Evolutionary conservation across 2,113 vertebrate genomes (phyloP).

Genomic region (Phylloscopus trochiloides): DNA sequence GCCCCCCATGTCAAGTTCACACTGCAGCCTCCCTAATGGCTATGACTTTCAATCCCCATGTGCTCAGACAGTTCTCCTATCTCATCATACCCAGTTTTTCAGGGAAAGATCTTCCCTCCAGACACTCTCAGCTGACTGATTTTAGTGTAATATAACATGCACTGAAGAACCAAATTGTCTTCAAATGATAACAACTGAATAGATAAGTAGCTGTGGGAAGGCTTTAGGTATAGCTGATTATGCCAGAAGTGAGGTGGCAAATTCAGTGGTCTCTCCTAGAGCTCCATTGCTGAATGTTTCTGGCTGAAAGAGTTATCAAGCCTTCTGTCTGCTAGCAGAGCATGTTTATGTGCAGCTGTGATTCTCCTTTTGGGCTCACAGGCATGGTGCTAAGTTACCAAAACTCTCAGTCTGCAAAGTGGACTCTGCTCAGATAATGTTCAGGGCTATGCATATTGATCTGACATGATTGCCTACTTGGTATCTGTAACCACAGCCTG

Average conservation of each 20-base stretch:
- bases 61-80: not conserved
- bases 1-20: accelerated
- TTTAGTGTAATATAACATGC: not conserved
- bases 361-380: not conserved
- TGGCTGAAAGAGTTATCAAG: not conserved
- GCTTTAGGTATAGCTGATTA: not conserved
- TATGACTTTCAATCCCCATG: not conserved
- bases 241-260: not conserved
- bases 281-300: not conserved
- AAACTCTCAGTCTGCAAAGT: not conserved
- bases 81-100: not conserved
- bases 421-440: not conserved
- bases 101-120: not conserved
- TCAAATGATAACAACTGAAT: not conserved
- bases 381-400: accelerated
- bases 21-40: not conserved
- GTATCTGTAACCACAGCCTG: not conserved
- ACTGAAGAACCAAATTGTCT: not conserved
- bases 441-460: not conserved
- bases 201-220: not conserved
- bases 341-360: not conserved
- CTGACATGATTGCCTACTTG: not conserved
- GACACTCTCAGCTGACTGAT: not conserved
- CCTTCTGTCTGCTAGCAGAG: not conserved
- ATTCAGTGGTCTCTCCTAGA: not conserved